Conservation (phyloP, 2,113 vertebrate species). For the Nyctibius bracteatus region DNA sequence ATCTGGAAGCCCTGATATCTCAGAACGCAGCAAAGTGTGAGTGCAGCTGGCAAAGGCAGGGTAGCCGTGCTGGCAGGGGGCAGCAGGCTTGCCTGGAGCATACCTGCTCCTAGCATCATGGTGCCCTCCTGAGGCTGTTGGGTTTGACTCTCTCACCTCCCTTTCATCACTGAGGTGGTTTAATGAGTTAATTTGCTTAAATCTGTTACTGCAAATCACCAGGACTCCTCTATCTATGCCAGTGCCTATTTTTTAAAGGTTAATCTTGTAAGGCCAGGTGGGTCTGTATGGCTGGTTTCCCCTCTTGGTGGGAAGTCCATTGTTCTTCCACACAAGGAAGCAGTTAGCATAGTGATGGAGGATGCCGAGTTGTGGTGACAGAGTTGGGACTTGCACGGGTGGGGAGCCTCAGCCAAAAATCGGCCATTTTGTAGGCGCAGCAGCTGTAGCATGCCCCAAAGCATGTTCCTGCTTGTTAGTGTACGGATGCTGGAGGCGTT, state of each 20-base stretch:
- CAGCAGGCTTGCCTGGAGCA: background rate
- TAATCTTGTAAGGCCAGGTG: background rate
- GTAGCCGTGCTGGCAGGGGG: accelerated
- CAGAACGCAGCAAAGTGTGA: background rate
- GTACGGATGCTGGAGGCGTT: background rate
- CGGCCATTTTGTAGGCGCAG: constrained; percentile 4
- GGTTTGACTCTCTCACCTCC: background rate
- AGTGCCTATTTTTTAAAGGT: background rate
- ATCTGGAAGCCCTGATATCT: background rate
- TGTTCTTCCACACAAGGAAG: background rate
- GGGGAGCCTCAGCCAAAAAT: background rate
- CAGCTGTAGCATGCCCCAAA: background rate
- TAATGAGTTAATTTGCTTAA: background rate
- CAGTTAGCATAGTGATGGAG: background rate
- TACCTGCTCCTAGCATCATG: background rate
- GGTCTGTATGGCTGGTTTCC: background rate
- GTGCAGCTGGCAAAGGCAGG: accelerated
- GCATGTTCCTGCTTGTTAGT: background rate
- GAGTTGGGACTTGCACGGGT: background rate
- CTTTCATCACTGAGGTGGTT: background rate
- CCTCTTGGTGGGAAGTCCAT: background rate
- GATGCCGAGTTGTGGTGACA: background rate
- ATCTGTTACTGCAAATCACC: background rate
- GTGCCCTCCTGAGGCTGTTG: background rate
- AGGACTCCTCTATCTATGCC: background rate